phyloP scores from a whole-genome alignment of 2,888 invertebrate species.

The Polyploca ridens region DNA sequence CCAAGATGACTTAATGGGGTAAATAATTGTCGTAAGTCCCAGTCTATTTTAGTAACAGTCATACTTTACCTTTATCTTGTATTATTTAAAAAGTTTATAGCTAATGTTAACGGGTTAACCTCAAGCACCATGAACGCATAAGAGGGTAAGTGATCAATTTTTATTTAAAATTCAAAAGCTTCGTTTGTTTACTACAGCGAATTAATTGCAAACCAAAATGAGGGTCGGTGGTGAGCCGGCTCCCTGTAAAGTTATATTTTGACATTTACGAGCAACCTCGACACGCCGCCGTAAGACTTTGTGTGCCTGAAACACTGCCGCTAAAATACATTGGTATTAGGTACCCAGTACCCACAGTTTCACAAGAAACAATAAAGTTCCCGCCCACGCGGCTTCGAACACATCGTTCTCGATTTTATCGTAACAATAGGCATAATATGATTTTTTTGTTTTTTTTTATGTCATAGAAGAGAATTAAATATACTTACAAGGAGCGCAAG shows the following conservation, averaged over 20 bases:
- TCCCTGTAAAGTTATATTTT: constrained; percentile 53
- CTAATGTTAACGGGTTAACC: not conserved
- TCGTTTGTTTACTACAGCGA: constrained; percentile 53
- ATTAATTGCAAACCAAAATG: constrained; percentile 55
- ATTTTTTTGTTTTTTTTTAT: too few relatives aligned
- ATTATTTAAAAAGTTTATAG: not conserved
- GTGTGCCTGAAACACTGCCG: constrained; percentile 10
- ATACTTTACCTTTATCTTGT: too few relatives aligned
- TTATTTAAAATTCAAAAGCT: constrained; percentile 36
- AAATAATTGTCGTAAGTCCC: too few relatives aligned
- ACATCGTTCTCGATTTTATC: too few relatives aligned
- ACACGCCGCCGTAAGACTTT: constrained; percentile 18
- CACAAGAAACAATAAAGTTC: constrained; percentile 4
- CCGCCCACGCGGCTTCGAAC: not conserved
- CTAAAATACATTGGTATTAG: not conserved
- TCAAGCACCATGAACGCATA: not conserved
- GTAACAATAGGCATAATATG: too few relatives aligned
- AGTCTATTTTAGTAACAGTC: too few relatives aligned
- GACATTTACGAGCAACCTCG: constrained; percentile 48
- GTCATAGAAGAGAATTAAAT: too few relatives aligned
- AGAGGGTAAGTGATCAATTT: not conserved
- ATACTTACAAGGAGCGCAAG: too few relatives aligned
- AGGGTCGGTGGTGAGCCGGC: constrained; percentile 46
- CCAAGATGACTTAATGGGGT: too few relatives aligned
- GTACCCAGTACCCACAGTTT: constrained; percentile 5